Evolutionary conservation across 2,888 invertebrate species (phyloP).

Genomic region (Morpho achilles): DNA sequence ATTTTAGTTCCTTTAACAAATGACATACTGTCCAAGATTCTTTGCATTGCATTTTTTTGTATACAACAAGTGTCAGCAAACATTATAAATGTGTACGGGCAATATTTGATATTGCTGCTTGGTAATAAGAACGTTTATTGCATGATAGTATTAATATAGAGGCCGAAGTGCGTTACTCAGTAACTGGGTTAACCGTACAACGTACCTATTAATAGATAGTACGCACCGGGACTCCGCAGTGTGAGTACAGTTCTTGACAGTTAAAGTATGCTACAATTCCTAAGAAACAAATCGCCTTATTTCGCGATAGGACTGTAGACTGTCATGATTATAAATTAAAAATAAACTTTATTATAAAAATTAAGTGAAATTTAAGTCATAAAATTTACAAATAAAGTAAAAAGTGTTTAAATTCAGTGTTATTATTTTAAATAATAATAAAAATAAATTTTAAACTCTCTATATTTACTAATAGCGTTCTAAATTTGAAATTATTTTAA

Average conservation of each 20-base stretch:
- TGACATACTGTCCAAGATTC: neutral
- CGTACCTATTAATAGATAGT: conserved; percentile 27
- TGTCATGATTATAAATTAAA: no score
- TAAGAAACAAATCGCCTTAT: conserved; percentile 1
- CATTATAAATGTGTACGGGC: neutral
- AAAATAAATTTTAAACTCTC: no score
- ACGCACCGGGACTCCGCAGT: conserved; percentile 13
- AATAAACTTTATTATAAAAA: no score
- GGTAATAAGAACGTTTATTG: conserved; percentile 1
- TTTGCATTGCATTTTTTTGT: neutral
- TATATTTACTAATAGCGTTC: no score
- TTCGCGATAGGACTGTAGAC: neutral
- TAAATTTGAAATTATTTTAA: no score
- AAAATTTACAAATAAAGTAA: no score
- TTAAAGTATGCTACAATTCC: conserved; percentile 1
- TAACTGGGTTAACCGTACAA: conserved; percentile 19
- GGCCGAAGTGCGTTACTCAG: conserved; percentile 4
- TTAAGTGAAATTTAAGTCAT: no score
- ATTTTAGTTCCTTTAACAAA: no score
- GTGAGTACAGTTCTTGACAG: conserved; percentile 10
- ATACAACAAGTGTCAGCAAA: neutral
- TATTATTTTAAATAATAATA: no score
- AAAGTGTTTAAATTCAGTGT: no score
- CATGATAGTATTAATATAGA: neutral
- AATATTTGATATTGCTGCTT: neutral